Percentiles rank a stretch among this genome's conserved stretches.
Evolutionary conservation across 23 tunicate species (phyloP).

Genomic region (Phallusia fumigata): DNA sequence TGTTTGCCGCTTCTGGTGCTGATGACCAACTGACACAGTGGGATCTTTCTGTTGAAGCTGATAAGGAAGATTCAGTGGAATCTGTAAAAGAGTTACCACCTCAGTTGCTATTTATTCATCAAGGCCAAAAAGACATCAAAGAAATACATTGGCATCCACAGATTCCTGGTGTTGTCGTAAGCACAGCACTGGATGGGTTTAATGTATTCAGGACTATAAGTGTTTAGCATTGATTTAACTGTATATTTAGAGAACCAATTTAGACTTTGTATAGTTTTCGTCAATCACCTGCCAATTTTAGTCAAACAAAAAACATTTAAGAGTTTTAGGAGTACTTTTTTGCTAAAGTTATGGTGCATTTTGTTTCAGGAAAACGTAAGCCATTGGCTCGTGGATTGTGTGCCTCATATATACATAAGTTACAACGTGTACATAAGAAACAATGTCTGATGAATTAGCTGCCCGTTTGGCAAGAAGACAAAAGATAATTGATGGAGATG

Average conservation of each 20-base stretch:
- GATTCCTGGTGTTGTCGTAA: conserved; percentile 70
- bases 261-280: too few species aligned
- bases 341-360: too few species aligned
- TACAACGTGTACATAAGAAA: neutral
- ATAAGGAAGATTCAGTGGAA: conserved; percentile 23
- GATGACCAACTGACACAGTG: conserved; percentile 93
- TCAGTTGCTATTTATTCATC: conserved; percentile 89
- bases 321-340: too few species aligned
- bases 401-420: too few species aligned
- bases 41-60: conserved; percentile 92
- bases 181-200: conserved; percentile 90
- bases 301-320: too few species aligned
- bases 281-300: too few species aligned
- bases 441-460: conserved; percentile 30
- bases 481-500: conserved; percentile 79
- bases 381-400: neutral
- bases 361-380: neutral
- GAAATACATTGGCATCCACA: conserved; percentile 96
- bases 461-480: conserved; percentile 60
- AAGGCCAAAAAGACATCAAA: conserved; percentile 90
- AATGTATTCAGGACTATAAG: conserved; percentile 90
- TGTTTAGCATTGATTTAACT: conserved; percentile 27
- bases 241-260: neutral
- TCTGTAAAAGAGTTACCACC: conserved; percentile 69
- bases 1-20: conserved; percentile 91